A percentile compares a stretch with the other conserved stretches of the same genome.
Conservation (phyloP, 1,140 invertebrate species). For the Microvelia longipes region DNA sequence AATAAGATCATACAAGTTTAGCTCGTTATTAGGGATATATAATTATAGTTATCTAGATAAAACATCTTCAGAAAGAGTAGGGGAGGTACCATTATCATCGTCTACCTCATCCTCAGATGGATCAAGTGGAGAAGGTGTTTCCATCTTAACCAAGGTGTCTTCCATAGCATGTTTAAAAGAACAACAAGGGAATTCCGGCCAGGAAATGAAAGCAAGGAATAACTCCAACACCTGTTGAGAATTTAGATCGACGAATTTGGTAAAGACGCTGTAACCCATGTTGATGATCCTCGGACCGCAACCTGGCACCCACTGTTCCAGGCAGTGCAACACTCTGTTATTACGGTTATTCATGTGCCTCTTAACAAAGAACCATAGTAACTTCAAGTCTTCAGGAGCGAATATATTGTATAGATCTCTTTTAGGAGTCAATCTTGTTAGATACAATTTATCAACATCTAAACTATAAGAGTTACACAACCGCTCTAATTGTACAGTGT, state of each 20-base stretch:
- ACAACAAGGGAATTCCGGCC: slow-evolving; percentile 29
- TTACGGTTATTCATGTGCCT: not conserved
- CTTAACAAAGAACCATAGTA: slow-evolving; percentile 11
- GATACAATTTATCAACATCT: slow-evolving; percentile 3
- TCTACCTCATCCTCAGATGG: no score
- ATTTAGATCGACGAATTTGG: slow-evolving; percentile 30
- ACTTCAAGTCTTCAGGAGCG: not conserved
- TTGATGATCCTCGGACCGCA: slow-evolving; percentile 32
- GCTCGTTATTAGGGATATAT: no score
- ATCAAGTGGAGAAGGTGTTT: not conserved
- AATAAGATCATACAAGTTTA: no score
- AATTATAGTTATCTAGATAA: no score
- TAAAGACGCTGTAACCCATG: slow-evolving; percentile 30
- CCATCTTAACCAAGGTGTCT: not conserved
- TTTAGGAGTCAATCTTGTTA: slow-evolving; percentile 9
- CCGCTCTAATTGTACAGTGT: not conserved
- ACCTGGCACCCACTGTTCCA: slow-evolving; percentile 32
- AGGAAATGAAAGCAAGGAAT: slow-evolving; percentile 30
- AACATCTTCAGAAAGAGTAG: no score
- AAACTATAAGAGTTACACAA: not conserved
- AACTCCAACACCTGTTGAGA: slow-evolving; percentile 28
- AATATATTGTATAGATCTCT: slow-evolving; percentile 9
- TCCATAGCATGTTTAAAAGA: slow-evolving; percentile 25
- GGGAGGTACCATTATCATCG: no score
- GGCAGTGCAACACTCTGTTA: slow-evolving; percentile 11